Evolutionary conservation across 2,888 invertebrate species (phyloP).

Genomic region (Acanthoscelides obtectus): DNA sequence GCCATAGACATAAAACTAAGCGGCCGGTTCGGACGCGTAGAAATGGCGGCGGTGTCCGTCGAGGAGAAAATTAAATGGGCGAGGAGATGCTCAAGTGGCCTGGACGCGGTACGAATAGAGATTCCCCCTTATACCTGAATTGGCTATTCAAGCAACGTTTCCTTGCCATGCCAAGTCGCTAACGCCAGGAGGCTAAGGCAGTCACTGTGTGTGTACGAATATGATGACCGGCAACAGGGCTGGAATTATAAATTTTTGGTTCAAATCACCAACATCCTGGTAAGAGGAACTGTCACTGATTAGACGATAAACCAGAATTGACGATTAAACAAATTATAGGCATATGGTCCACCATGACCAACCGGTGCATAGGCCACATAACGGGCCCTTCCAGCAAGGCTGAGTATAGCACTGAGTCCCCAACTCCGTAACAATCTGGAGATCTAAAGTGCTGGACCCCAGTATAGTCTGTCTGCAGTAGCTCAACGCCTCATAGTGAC

Average conservation of each 20-base stretch:
- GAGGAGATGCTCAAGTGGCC: background rate
- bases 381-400: too few relatives aligned
- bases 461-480: too few relatives aligned
- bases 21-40: background rate
- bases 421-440: too few relatives aligned
- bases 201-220: background rate
- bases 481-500: too few relatives aligned
- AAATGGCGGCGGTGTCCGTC: background rate
- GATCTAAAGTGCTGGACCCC: too few relatives aligned
- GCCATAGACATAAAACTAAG: background rate
- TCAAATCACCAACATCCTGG: too few relatives aligned
- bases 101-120: background rate
- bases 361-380: too few relatives aligned
- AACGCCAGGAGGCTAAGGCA: background rate
- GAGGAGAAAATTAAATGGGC: background rate
- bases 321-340: too few relatives aligned
- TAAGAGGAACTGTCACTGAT: too few relatives aligned
- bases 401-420: too few relatives aligned
- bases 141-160: background rate
- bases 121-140: background rate
- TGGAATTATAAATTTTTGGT: background rate
- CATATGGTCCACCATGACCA: too few relatives aligned
- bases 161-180: background rate
- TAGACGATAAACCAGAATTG: too few relatives aligned
- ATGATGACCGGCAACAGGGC: background rate